phyloP scores from a whole-genome alignment of 1,140 invertebrate species.

The Nasonia vitripennis region DNA sequence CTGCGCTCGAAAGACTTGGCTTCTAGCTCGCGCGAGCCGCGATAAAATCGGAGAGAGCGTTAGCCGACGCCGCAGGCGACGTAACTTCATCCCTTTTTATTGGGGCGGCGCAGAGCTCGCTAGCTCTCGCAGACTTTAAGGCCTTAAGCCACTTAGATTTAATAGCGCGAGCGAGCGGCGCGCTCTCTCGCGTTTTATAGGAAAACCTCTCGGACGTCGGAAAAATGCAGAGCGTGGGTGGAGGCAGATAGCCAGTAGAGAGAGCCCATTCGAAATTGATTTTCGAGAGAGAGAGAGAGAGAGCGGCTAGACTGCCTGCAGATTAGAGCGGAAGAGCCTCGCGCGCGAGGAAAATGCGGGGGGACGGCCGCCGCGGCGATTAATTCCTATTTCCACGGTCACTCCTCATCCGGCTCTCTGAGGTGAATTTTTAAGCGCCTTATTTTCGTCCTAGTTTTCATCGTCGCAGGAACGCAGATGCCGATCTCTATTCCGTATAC shows the following conservation, averaged over 20 bases:
- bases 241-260: too few species aligned
- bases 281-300: constrained; percentile 47
- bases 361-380: not conserved
- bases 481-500: not conserved
- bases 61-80: constrained; percentile 56
- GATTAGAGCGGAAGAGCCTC: constrained; percentile 42
- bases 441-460: not conserved
- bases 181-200: constrained; percentile 56
- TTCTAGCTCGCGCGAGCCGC: not conserved
- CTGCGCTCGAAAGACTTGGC: not conserved
- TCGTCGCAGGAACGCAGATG: not conserved
- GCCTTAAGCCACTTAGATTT: constrained; percentile 73
- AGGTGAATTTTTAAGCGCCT: too few species aligned
- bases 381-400: not conserved
- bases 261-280: constrained; percentile 32
- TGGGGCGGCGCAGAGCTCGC: constrained; percentile 56
- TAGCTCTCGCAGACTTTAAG: constrained; percentile 62
- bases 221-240: not conserved
- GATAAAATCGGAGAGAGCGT: constrained; percentile 43
- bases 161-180: constrained; percentile 61
- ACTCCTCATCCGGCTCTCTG: not conserved
- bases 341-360: constrained; percentile 23
- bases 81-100: constrained; percentile 73
- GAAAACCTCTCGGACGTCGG: constrained; percentile 46
- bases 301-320: constrained; percentile 33